These are phyloP conservation scores for Aphis gossypii DNA, from an alignment of 1,140 invertebrate genomes.

Conservation along the genomic window DNA sequence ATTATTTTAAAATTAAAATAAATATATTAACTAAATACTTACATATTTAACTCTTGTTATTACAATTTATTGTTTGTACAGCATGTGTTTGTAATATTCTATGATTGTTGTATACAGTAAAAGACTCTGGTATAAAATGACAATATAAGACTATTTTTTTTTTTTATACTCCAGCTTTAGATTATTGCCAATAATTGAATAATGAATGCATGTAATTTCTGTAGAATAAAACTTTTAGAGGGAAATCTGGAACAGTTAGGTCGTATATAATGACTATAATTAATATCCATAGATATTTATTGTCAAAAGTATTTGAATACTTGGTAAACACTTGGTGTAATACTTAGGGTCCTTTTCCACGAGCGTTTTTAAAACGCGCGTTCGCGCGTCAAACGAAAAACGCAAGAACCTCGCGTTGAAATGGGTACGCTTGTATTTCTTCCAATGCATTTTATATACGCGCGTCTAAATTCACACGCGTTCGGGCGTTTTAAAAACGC, in stretches of 20 bases:
- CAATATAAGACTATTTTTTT: background rate
- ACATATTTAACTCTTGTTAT: background rate
- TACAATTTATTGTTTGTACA: background rate
- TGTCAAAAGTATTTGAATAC: too few relatives aligned
- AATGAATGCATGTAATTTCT: background rate
- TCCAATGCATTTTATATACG: too few relatives aligned
- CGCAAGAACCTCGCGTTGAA: too few relatives aligned
- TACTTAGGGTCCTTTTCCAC: too few relatives aligned
- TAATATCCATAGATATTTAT: too few relatives aligned
- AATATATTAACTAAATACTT: background rate
- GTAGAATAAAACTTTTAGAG: background rate
- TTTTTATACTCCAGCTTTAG: background rate
- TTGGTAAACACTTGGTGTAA: too few relatives aligned
- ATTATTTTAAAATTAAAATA: background rate
- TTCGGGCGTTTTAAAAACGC: too few relatives aligned
- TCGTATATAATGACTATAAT: too few relatives aligned
- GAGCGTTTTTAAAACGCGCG: too few relatives aligned
- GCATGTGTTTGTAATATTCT: background rate
- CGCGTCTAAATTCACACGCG: too few relatives aligned
- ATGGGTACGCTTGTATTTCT: too few relatives aligned
- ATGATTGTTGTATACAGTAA: background rate
- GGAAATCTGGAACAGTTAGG: background rate
- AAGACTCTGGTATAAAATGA: background rate
- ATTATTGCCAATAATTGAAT: background rate
- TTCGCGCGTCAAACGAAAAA: too few relatives aligned